Evolutionary conservation across 2,113 vertebrate species (phyloP), one percentile per base, ranked within the genome.

Genomic region (Cololabis saira): DNA sequence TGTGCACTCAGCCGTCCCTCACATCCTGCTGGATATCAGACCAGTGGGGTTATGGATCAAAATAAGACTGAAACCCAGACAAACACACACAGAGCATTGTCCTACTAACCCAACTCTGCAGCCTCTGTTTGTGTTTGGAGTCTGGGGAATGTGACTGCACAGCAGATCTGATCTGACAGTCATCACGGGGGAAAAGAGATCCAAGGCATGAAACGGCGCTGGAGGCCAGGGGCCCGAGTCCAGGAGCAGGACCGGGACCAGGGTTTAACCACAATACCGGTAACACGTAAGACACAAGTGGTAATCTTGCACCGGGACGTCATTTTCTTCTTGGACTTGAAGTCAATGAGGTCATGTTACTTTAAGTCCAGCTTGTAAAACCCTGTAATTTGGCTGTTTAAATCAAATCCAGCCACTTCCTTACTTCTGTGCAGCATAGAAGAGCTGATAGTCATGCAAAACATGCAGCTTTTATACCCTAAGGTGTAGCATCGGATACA

Each of bases 91-190:
- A 52, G 24, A 48, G 44, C 57, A 59, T 55, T 87, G 85, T 84
- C 83, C 89, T 61, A 89, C 81, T 90, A 88, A 90, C 89, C 89
- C 67, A 47, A 87, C 69, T 86, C 69, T 76, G 61, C 12, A 66
- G 66, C 61, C 67, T 50, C 9, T 19, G 43, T 52, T 52, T n/a
- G 18, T 52, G 56, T 58, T 51, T 30, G 49, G 40, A 66, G 74
- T 63, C 68, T 63, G 45, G 76, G 72, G 81, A 88, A 88, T 75
- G 72, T 70, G 68, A 71, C 53, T 24, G 57, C 75, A 2, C 71
- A 74, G 78, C 78, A 84, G 53, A 87, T 81, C 74, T 11, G 22
- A 54, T 60, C 53, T 37, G 33, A 37, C 33, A 37, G 33, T 37
- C 33, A 37, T 37, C 33, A n/a, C 12, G 11, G 45, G n/a, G 43